Percentiles rank a stretch among this genome's conserved stretches.
phyloP scores from a whole-genome alignment of 2,113 vertebrate species.

The Zosterops hypoxanthus region DNA sequence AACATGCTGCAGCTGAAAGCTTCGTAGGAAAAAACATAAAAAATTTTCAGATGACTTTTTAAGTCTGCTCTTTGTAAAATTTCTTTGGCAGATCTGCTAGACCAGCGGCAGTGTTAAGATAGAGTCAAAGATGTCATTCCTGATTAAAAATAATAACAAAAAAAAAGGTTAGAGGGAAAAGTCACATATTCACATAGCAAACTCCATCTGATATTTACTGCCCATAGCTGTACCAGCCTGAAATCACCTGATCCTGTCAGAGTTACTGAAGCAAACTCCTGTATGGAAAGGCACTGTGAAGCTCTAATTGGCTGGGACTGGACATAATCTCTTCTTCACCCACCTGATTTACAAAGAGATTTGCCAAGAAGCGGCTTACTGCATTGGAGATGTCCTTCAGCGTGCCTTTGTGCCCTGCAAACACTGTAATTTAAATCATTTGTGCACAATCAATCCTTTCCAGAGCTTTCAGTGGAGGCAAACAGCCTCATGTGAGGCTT shows the following conservation, averaged over 20 bases:
- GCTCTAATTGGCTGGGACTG: background rate
- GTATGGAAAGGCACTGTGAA: background rate
- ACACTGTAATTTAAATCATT: background rate
- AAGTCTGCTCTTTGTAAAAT: background rate
- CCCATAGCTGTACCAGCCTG: background rate
- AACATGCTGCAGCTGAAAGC: background rate
- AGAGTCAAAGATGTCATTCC: background rate
- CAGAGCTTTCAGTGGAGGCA: background rate
- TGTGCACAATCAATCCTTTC: background rate
- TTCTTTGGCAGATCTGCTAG: background rate
- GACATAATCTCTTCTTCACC: slow-evolving; percentile 17
- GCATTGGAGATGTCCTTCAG: background rate
- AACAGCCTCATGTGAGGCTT: background rate
- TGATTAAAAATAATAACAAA: background rate
- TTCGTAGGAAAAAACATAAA: background rate
- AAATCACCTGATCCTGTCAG: slow-evolving; percentile 20
- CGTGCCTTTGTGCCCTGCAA: background rate
- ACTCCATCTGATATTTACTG: background rate
- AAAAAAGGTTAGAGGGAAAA: background rate
- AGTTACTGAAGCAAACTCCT: background rate
- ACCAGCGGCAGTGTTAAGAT: background rate
- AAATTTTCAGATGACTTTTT: slow-evolving; percentile 7
- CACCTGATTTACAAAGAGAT: slow-evolving; percentile 2
- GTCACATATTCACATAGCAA: background rate
- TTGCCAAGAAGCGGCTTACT: background rate